Percentiles rank a stretch among this genome's conserved stretches.
These are phyloP conservation scores for Callipepla californica DNA, from an alignment of 2,113 vertebrate genomes.

Conservation along the genomic window DNA sequence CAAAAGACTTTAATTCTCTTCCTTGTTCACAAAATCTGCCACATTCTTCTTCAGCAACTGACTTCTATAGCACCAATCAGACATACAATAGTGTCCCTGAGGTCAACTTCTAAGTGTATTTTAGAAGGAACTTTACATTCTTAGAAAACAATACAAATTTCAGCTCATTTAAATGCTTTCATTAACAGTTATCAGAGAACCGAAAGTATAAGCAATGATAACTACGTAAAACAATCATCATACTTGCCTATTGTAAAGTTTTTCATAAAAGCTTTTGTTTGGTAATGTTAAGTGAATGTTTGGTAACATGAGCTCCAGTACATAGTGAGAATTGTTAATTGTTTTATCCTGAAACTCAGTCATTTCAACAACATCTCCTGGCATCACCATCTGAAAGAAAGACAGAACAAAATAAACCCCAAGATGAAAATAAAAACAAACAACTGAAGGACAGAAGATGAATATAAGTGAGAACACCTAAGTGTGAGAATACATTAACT, in stretches of 20 bases:
- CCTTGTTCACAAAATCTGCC: not conserved
- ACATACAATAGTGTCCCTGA: not conserved
- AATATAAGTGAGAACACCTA: not conserved
- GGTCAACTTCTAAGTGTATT: not conserved
- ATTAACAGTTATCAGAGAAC: not conserved
- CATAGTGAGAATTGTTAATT: conserved; percentile 92
- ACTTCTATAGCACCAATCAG: not conserved
- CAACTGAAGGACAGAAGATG: not conserved
- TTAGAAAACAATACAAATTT: not conserved
- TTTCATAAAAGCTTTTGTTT: conserved; percentile 94
- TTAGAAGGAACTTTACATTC: not conserved
- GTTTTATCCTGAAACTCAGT: conserved; percentile 97
- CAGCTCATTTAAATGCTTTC: not conserved
- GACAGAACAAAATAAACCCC: not conserved
- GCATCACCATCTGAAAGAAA: conserved; percentile 93
- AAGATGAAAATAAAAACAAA: not conserved
- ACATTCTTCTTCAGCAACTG: not conserved
- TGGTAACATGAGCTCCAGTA: conserved; percentile 90
- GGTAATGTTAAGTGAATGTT: conserved; percentile 89
- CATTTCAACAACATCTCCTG: conserved; percentile 94
- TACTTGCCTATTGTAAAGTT: conserved; percentile 92
- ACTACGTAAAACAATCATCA: not conserved
- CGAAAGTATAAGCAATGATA: not conserved
- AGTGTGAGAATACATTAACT: not conserved
- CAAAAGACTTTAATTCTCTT: not conserved